Evolutionary conservation across 1,140 invertebrate genomes (phyloP).

Genomic region (Drosophila novamexicana): DNA sequence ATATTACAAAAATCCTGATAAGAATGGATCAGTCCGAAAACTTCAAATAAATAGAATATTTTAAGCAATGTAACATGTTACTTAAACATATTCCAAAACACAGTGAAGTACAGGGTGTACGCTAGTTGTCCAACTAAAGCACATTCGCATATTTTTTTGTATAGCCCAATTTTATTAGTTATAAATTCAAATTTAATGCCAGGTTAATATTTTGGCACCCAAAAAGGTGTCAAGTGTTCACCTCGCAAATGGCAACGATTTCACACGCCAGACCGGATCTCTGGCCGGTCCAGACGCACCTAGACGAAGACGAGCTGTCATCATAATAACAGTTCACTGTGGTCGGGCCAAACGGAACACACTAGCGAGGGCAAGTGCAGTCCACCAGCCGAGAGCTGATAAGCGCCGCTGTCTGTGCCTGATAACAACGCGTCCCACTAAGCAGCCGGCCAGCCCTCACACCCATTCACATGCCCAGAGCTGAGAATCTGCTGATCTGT

Average conservation of each 20-base stretch:
- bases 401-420: slow-evolving; percentile 16
- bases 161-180: background rate
- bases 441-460: background rate
- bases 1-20: too few relatives aligned
- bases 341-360: slow-evolving; percentile 2
- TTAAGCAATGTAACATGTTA: too few relatives aligned
- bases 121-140: too few relatives aligned
- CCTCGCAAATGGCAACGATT: background rate
- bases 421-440: slow-evolving; percentile 14
- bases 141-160: background rate
- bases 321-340: slow-evolving; percentile 4
- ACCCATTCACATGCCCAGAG: background rate
- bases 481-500: background rate
- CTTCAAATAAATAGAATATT: too few relatives aligned
- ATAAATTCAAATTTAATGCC: slow-evolving; percentile 2
- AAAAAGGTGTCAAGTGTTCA: background rate
- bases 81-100: too few relatives aligned
- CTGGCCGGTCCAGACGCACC: slow-evolving; percentile 1
- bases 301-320: background rate
- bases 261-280: slow-evolving; percentile 36
- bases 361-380: slow-evolving; percentile 13
- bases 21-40: too few relatives aligned
- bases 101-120: background rate
- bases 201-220: slow-evolving; percentile 12
- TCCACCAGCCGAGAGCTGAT: slow-evolving; percentile 5